These are phyloP conservation scores for Gobius niger DNA, from an alignment of 2,113 vertebrate genomes.

Conservation along the genomic window DNA sequence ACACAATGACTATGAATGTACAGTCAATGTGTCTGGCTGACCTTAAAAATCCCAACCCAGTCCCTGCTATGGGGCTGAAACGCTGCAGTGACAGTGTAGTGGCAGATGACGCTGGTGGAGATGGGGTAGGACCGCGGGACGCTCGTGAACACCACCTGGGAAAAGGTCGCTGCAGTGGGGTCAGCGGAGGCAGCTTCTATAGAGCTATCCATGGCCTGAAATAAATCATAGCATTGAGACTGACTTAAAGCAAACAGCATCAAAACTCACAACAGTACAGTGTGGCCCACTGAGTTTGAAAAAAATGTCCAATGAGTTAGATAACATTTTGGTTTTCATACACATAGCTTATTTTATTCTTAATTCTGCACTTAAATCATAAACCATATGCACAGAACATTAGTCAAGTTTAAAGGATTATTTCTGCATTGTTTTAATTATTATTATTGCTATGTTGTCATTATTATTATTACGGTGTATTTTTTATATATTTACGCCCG, in stretches of 20 bases:
- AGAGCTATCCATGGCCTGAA: constrained; percentile 54
- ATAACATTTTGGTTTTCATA: too few species aligned
- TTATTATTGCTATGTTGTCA: too few species aligned
- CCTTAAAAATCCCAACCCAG: constrained; percentile 83
- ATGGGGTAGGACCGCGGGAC: constrained; percentile 63
- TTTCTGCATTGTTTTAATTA: too few species aligned
- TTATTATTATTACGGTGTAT: too few species aligned
- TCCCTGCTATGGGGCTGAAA: constrained; percentile 63
- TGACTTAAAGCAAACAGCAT: constrained; percentile 18
- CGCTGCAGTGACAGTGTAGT: constrained; percentile 57
- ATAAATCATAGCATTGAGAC: constrained; percentile 1
- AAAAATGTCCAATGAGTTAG: too few species aligned
- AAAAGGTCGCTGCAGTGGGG: constrained; percentile 47
- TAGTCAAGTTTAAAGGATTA: too few species aligned
- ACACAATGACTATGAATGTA: background rate
- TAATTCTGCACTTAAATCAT: too few species aligned
- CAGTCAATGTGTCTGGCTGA: constrained; percentile 1
- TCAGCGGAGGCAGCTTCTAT: constrained; percentile 26
- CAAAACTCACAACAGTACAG: too few species aligned
- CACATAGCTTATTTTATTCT: too few species aligned
- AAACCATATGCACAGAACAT: too few species aligned
- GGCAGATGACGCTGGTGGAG: constrained; percentile 57
- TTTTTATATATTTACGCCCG: too few species aligned
- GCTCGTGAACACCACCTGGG: constrained; percentile 77
- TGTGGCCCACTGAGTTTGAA: too few species aligned